These are phyloP conservation scores for Alectoris magna DNA, from an alignment of 2,797 vertebrate species.

Conservation along the genomic window DNA sequence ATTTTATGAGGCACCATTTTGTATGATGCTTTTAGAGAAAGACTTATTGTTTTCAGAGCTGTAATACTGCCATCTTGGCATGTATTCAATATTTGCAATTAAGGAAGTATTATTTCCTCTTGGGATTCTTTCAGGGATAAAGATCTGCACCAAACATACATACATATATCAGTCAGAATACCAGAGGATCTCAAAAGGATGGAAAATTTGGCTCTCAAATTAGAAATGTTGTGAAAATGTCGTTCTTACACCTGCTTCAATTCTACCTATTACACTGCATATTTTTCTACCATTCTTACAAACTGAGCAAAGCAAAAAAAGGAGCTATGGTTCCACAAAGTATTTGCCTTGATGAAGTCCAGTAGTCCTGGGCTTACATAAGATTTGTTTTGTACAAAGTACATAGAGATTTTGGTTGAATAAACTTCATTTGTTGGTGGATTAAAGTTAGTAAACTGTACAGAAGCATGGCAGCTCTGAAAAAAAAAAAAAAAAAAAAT, in stretches of 20 bases:
- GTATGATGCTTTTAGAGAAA: not conserved
- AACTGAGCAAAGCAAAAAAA: not conserved
- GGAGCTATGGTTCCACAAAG: not conserved
- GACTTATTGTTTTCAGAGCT: not conserved
- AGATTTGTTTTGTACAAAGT: not conserved
- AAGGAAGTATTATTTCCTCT: not conserved
- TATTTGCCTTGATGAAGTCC: not conserved
- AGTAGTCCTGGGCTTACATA: not conserved
- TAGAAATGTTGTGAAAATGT: not conserved
- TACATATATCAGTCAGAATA: not conserved
- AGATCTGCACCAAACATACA: not conserved
- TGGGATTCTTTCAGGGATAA: not conserved
- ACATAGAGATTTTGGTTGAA: not conserved
- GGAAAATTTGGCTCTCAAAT: not conserved
- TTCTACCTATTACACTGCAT: not conserved
- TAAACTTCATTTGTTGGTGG: not conserved
- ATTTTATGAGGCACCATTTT: not conserved
- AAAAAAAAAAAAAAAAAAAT: not conserved
- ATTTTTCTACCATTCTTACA: not conserved
- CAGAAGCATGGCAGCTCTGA: not conserved
- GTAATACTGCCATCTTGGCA: not conserved
- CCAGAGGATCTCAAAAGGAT: not conserved
- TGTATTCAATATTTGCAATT: not conserved
- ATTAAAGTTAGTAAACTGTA: not conserved
- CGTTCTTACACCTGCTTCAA: not conserved